Conservation (phyloP, 2,888 invertebrate genomes). For the Lycaena phlaeas region DNA sequence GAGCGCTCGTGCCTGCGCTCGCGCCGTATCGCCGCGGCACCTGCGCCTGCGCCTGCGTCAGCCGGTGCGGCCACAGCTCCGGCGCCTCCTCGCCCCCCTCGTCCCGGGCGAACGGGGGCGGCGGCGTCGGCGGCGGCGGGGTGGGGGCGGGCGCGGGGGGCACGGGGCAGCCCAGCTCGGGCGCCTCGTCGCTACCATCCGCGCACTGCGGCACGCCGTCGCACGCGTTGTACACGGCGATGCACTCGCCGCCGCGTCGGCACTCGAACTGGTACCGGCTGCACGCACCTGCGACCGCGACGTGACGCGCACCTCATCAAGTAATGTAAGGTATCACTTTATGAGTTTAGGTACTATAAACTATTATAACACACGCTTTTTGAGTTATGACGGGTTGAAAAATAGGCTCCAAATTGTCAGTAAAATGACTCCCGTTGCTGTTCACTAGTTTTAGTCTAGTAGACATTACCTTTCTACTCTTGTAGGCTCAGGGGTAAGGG, state of each 20-base stretch:
- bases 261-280: constrained; percentile 92
- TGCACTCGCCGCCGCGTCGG: constrained; percentile 88
- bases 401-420: no score
- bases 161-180: constrained; percentile 83
- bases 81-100: constrained; percentile 17
- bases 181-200: constrained; percentile 93
- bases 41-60: constrained; percentile 53
- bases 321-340: no score
- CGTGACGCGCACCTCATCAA: not conserved
- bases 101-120: constrained; percentile 16
- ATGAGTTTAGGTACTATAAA: no score
- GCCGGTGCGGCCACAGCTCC: constrained; percentile 58
- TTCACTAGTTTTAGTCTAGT: no score
- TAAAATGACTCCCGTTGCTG: no score
- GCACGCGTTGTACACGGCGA: constrained; percentile 95
- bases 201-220: constrained; percentile 94
- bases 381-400: no score
- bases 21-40: no score
- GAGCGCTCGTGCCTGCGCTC: constrained; percentile 40
- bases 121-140: constrained; percentile 16
- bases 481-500: no score
- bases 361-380: no score
- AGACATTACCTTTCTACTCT: no score
- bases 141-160: constrained; percentile 25
- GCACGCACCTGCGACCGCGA: constrained; percentile 71